Conservation (phyloP, 2,888 invertebrate species). For the Abscondita cerata region DNA sequence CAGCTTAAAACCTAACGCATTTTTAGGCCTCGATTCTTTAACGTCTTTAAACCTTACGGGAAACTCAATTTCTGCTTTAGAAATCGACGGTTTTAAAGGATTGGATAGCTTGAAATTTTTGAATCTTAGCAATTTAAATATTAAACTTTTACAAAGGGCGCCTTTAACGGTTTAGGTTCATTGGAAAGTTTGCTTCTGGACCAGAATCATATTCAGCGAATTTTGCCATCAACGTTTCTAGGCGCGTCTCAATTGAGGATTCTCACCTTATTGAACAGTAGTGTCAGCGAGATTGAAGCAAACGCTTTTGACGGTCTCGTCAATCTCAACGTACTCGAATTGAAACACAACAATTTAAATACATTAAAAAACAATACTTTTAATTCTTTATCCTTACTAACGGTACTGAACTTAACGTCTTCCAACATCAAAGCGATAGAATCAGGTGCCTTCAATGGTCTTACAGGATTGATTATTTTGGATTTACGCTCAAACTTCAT, state of each 20-base stretch:
- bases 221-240: slow-evolving; percentile 20
- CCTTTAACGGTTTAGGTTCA: slow-evolving; percentile 19
- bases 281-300: slow-evolving; percentile 26
- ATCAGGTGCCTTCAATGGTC: neutral
- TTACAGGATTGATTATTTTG: neutral
- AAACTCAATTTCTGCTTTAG: neutral
- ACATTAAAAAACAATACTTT: neutral
- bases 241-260: slow-evolving; percentile 46
- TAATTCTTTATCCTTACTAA: neutral
- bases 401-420: neutral
- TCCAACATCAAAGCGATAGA: slow-evolving; percentile 1
- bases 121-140: slow-evolving; percentile 20
- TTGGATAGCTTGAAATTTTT: slow-evolving; percentile 16
- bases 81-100: neutral
- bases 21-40: neutral
- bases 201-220: slow-evolving; percentile 13
- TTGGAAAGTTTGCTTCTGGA: slow-evolving; percentile 22
- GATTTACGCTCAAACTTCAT: slow-evolving; percentile 19
- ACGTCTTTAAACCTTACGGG: neutral
- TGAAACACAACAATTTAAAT: neutral
- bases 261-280: slow-evolving; percentile 42
- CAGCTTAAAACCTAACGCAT: neutral
- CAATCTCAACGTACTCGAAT: neutral
- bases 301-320: neutral
- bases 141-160: slow-evolving; percentile 11